Base-by-base conservation (phyloP, 2,113 vertebrate genomes). In the Dasyornis broadbenti region DNA sequence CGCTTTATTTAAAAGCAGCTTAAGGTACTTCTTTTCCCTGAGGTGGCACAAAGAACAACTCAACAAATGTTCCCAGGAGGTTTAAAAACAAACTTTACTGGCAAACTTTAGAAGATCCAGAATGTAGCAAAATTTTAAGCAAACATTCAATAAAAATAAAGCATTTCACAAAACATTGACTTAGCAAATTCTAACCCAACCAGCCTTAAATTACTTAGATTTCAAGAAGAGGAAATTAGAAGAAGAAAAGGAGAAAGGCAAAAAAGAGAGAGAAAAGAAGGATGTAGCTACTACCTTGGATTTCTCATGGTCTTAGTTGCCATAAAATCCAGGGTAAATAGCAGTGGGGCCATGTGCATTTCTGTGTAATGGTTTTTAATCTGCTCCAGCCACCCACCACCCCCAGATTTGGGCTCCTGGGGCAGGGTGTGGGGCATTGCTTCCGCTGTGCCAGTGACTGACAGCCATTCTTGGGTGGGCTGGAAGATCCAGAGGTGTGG, bases 271-370 rank as follows among this genome's bases (percentile, higher is more conserved):
- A 42, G 35, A 35, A 66, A 42, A 66, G 1, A 66, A 59, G 21
- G 13, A 35, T 31, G 31, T 31, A 57, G 52, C 26, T 57, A 42
- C 16, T 20, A 21, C 6, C 53, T 52, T 44, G 14, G 31, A 68
- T 27, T 31, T 21, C 50, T 23, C 40, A 23, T n/a, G 28, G 23
- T 56, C 50, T 56, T 40, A 56, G 27, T 44, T 68, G 11, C 18
- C 53, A 37, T 47, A 33, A 77, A 86, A 68, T 18, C 31, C 37
- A 68, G 27, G 31, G 13, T 57, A 9, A 50, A 27, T 17, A 59
- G 17, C 26, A 76, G 26, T 10, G 17, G 2, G 1, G 33, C 21
- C 7, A 4, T 33, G 17, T 44, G 21, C 0, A 0, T 33, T 59
- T 52, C 53, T 77, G 44, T 0, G 0, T 31, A 68, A 59, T 31